A percentile compares a stretch with the other conserved stretches of the same genome.
Conservation (phyloP, 2,797 vertebrate genomes). For the Neostethus bicornis region DNA sequence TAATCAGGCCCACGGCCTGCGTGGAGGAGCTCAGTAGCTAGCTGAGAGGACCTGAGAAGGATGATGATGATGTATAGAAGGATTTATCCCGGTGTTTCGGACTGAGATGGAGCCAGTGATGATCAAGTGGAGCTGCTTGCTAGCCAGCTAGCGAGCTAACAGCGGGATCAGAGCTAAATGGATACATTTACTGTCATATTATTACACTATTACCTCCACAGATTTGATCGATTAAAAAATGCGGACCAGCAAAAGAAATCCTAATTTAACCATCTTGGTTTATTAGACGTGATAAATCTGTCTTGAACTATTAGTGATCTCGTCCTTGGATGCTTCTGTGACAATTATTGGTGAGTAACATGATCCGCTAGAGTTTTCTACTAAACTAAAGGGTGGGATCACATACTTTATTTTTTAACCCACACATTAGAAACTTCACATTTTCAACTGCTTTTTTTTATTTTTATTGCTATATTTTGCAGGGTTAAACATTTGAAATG, state of each 20-base stretch:
- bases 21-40: slow-evolving; percentile 39
- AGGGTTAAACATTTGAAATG: not conserved
- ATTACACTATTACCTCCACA: slow-evolving; percentile 24
- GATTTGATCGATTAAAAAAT: slow-evolving; percentile 49
- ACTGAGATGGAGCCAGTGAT: slow-evolving; percentile 73
- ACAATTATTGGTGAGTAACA: slow-evolving; percentile 68
- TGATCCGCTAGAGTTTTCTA: slow-evolving; percentile 21
- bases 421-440: not conserved
- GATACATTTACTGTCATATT: slow-evolving; percentile 40
- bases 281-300: slow-evolving; percentile 67
- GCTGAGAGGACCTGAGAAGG: slow-evolving; percentile 41
- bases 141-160: slow-evolving; percentile 64
- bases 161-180: slow-evolving; percentile 60
- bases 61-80: slow-evolving; percentile 67
- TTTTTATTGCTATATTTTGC: not conserved
- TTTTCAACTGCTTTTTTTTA: rapidly evolving
- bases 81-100: slow-evolving; percentile 68
- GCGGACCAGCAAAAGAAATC: slow-evolving; percentile 42
- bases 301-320: slow-evolving; percentile 28
- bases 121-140: slow-evolving; percentile 62
- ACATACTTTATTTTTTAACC: slow-evolving; percentile 38
- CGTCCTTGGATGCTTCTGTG: slow-evolving; percentile 68
- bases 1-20: slow-evolving; percentile 5
- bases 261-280: slow-evolving; percentile 61
- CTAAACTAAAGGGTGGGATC: slow-evolving; percentile 41